Conservation (phyloP, 2,888 invertebrate genomes). For the Amblyjoppa proteus region DNA sequence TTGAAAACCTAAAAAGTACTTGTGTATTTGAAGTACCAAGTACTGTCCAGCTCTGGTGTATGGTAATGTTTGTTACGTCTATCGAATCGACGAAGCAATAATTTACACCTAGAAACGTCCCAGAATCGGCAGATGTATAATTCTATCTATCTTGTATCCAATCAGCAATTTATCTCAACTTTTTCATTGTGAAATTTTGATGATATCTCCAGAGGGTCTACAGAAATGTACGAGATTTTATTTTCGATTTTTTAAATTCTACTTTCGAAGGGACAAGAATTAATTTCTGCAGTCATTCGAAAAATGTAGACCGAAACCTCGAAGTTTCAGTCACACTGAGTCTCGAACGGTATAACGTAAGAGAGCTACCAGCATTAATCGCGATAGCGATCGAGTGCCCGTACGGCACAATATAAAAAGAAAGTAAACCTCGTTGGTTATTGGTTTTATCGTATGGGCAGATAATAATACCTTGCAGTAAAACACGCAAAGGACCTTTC, state of each 20-base stretch:
- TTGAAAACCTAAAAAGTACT: too few relatives aligned
- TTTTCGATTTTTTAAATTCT: neutral
- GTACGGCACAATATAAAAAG: constrained; percentile 25
- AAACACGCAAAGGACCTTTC: constrained; percentile 54
- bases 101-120: neutral
- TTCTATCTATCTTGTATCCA: too few relatives aligned
- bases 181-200: too few relatives aligned
- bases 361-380: constrained; percentile 9
- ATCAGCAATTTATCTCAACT: too few relatives aligned
- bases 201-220: neutral
- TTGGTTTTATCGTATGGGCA: constrained; percentile 46
- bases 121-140: too few relatives aligned
- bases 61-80: too few relatives aligned
- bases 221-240: neutral
- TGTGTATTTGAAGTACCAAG: too few relatives aligned
- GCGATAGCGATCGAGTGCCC: constrained; percentile 29
- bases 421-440: constrained; percentile 43
- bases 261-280: neutral
- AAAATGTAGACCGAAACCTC: neutral
- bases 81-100: neutral
- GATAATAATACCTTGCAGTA: constrained; percentile 24
- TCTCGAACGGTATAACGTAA: constrained; percentile 10
- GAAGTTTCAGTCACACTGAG: neutral
- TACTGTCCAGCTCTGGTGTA: too few relatives aligned
- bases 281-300: neutral